Conservation (phyloP, 2,797 vertebrate genomes). For the Merluccius polli region DNA sequence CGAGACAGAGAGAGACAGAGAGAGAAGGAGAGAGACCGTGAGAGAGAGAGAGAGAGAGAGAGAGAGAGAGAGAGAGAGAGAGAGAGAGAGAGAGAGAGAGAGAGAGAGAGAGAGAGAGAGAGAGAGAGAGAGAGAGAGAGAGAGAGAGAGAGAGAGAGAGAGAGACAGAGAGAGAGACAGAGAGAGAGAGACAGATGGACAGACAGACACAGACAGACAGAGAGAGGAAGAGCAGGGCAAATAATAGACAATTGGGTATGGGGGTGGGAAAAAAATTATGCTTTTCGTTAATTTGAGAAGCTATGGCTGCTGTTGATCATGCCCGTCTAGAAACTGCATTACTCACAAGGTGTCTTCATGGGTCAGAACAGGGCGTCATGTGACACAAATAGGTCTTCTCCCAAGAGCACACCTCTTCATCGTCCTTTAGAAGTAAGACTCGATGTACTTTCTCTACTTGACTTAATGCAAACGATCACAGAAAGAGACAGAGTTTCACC, state of each 20-base stretch:
- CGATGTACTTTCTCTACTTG: too few species aligned
- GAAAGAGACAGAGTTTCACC: not conserved
- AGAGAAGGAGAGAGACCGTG: slow-evolving; percentile 13
- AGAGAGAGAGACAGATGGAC: not conserved
- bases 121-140: not conserved
- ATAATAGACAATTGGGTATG: too few species aligned
- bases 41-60: slow-evolving; percentile 31
- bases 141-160: not conserved
- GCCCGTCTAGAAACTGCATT: too few species aligned
- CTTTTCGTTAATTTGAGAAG: too few species aligned
- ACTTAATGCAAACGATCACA: slow-evolving; percentile 46
- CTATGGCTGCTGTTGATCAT: too few species aligned
- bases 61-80: not conserved
- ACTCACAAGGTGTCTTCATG: too few species aligned
- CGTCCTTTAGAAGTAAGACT: too few species aligned
- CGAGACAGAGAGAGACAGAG: slow-evolving; percentile 1
- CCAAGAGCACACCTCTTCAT: too few species aligned
- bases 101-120: not conserved
- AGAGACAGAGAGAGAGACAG: not conserved
- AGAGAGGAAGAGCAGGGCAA: too few species aligned
- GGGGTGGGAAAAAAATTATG: too few species aligned
- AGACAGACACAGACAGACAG: not conserved
- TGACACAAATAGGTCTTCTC: too few species aligned
- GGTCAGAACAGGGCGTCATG: too few species aligned
- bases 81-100: not conserved